phyloP scores from a whole-genome alignment of 2,113 vertebrate genomes.

The Pyrgilauda ruficollis region DNA sequence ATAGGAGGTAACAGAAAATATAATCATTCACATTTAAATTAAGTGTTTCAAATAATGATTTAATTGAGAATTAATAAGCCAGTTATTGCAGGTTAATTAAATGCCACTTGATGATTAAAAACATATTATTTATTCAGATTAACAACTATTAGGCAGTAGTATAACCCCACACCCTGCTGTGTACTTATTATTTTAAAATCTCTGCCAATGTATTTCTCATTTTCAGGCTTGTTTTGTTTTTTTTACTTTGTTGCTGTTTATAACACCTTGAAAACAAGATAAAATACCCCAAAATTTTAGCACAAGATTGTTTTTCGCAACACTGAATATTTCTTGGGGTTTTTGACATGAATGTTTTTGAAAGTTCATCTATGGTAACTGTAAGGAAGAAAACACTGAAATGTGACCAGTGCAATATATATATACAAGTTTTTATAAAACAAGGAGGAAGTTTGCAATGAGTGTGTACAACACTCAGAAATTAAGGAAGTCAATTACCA shows the following conservation, averaged over 20 bases:
- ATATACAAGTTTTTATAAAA: background rate
- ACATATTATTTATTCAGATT: constrained; percentile 76
- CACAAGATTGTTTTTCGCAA: background rate
- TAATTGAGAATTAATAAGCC: constrained; percentile 71
- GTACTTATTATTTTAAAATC: constrained; percentile 46
- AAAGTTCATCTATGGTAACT: background rate
- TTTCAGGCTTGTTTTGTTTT: background rate
- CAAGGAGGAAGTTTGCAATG: background rate
- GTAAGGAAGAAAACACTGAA: background rate
- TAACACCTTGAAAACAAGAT: background rate
- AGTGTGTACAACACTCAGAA: background rate
- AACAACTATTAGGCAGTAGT: constrained; percentile 53
- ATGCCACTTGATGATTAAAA: constrained; percentile 71
- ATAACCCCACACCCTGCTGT: constrained; percentile 46
- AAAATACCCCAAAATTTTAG: background rate
- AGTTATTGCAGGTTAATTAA: constrained; percentile 73
- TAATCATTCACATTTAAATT: constrained; percentile 54
- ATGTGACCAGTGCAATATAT: background rate
- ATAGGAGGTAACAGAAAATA: constrained; percentile 32
- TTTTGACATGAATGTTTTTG: background rate
- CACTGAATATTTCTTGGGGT: background rate
- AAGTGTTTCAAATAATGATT: constrained; percentile 64
- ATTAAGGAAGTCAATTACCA: background rate
- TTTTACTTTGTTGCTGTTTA: background rate
- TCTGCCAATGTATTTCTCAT: constrained; percentile 30